phyloP scores from a whole-genome alignment of 2,113 vertebrate genomes.

The Gallinago paraguaiae region DNA sequence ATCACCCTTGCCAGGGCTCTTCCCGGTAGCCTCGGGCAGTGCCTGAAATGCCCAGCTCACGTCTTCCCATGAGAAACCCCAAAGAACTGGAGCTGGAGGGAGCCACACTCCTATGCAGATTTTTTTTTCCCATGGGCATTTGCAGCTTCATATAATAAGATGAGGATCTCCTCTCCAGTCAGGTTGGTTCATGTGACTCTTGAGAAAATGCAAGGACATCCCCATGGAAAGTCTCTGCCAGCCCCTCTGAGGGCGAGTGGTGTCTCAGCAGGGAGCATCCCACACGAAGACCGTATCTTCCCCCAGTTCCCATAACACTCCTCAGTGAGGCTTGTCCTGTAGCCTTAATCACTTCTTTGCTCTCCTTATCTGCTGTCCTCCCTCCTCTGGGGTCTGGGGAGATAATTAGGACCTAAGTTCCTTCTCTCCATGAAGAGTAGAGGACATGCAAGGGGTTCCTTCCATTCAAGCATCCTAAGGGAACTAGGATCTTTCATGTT shows the following conservation, averaged over 20 bases:
- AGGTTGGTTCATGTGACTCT: background rate
- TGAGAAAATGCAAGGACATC: background rate
- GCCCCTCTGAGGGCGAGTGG: background rate
- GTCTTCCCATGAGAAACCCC: background rate
- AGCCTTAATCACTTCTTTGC: background rate
- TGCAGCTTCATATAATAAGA: background rate
- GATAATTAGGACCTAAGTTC: background rate
- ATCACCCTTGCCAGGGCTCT: background rate
- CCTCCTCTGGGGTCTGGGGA: background rate
- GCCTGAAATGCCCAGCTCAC: background rate
- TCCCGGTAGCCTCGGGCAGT: background rate
- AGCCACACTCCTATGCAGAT: background rate
- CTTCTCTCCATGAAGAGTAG: background rate
- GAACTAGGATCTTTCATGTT: background rate
- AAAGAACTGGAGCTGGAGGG: background rate
- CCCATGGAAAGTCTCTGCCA: background rate
- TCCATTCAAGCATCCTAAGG: background rate
- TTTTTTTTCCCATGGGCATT: background rate
- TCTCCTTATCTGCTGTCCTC: background rate
- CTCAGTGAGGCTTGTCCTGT: background rate
- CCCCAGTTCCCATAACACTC: background rate
- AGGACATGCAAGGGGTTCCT: background rate
- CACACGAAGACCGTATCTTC: rapidly evolving
- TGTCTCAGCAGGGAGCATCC: background rate
- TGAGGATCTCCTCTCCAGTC: background rate